Conservation (phyloP, 2,888 invertebrate genomes). For the Ophioninae sp. region DNA sequence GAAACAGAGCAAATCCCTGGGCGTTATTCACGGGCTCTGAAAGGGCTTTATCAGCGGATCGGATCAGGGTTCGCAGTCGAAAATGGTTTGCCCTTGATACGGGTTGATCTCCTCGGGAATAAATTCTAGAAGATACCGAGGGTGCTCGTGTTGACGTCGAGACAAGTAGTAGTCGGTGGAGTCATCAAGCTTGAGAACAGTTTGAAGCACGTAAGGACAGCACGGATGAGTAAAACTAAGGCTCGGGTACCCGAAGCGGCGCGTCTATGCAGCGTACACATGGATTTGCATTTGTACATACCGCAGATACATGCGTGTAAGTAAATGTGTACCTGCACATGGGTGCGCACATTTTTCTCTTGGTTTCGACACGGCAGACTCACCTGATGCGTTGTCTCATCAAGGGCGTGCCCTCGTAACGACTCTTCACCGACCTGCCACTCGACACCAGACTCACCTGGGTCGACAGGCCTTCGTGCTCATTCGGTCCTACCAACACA, state of each 20-base stretch:
- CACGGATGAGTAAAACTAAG: slow-evolving; percentile 5
- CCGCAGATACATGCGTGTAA: not conserved
- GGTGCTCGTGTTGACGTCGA: slow-evolving; percentile 14
- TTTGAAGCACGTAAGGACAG: slow-evolving; percentile 1
- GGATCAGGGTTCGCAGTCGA: not conserved
- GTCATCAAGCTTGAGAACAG: slow-evolving; percentile 34
- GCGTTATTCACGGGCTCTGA: not conserved
- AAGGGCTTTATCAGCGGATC: not conserved
- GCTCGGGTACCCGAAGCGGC: slow-evolving; percentile 4
- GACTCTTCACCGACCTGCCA: slow-evolving; percentile 49
- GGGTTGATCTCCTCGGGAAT: slow-evolving; percentile 6
- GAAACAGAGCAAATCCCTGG: not conserved
- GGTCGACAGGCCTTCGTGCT: slow-evolving; percentile 54
- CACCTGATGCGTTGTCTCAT: slow-evolving; percentile 53
- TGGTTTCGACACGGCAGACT: slow-evolving; percentile 40
- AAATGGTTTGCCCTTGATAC: not conserved
- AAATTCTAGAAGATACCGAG: slow-evolving; percentile 13
- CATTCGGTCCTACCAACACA: slow-evolving; percentile 45
- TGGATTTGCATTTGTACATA: not conserved
- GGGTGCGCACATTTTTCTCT: slow-evolving; percentile 31
- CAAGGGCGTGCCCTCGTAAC: slow-evolving; percentile 44
- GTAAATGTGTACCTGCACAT: slow-evolving; percentile 3
- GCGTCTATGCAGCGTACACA: not conserved
- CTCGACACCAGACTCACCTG: slow-evolving; percentile 63
- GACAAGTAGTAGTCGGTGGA: slow-evolving; percentile 16